Evolutionary conservation across 2,888 invertebrate species (phyloP).

Genomic region (Melangyna quadrimaculata): DNA sequence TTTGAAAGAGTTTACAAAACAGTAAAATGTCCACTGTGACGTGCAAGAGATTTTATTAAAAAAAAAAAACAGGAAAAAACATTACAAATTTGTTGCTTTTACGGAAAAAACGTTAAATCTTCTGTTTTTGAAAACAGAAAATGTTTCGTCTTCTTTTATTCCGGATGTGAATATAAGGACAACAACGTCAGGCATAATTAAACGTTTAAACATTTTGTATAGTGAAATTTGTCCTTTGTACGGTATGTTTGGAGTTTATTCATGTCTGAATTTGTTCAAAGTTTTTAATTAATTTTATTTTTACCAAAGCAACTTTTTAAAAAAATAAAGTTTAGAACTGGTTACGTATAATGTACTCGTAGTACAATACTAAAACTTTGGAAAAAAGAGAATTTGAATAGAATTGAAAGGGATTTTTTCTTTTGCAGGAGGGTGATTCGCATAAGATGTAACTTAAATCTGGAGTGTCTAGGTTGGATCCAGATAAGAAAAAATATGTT

Average conservation of each 20-base stretch:
- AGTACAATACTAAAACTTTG: background rate
- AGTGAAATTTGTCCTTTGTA: background rate
- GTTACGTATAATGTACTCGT: background rate
- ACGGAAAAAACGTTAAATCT: background rate
- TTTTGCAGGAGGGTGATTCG: too few relatives aligned
- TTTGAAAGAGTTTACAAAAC: constrained; percentile 24
- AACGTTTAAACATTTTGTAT: background rate
- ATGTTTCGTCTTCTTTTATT: background rate
- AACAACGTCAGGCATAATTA: background rate
- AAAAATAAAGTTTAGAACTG: background rate
- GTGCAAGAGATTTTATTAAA: background rate
- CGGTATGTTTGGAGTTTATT: background rate
- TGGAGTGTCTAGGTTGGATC: too few relatives aligned
- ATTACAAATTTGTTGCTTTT: background rate
- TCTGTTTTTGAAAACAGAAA: background rate
- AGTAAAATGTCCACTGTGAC: background rate
- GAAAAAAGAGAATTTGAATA: background rate
- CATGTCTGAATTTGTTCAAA: background rate
- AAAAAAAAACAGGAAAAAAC: background rate
- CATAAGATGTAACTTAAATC: too few relatives aligned
- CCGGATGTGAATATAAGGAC: background rate
- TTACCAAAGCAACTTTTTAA: background rate
- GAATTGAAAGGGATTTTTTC: background rate
- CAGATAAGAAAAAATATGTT: too few relatives aligned
- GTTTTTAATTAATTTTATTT: background rate